Evolutionary conservation across 1,140 invertebrate genomes (phyloP).

Genomic region (Achroia grisella): DNA sequence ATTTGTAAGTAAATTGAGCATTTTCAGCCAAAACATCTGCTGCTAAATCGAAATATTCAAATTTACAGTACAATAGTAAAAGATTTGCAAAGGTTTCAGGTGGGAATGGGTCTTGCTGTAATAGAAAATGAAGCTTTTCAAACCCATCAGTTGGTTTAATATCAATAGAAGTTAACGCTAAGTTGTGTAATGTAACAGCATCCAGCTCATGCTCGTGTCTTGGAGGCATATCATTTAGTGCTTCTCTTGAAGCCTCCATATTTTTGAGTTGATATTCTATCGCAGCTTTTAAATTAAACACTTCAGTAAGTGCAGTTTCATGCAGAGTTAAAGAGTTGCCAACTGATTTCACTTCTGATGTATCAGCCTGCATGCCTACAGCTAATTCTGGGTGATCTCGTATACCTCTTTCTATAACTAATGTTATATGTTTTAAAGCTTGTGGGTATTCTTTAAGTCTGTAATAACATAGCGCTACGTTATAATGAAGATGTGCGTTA

Average conservation of each 20-base stretch:
- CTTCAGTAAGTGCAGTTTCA: constrained; percentile 97
- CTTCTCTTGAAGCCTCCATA: constrained; percentile 92
- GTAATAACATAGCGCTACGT: constrained; percentile 97
- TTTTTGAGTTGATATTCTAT: constrained; percentile 99
- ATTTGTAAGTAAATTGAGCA: constrained; percentile 97
- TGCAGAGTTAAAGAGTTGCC: constrained; percentile 97
- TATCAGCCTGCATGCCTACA: constrained; percentile 98
- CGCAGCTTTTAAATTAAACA: constrained; percentile 98
- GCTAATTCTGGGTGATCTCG: constrained; percentile 97
- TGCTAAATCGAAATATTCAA: constrained; percentile 97
- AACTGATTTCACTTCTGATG: constrained; percentile 96
- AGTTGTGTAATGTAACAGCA: constrained; percentile 98
- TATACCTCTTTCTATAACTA: constrained; percentile 97
- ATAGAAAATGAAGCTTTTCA: constrained; percentile 96
- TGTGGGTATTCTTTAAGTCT: constrained; percentile 94
- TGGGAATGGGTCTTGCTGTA: constrained; percentile 97
- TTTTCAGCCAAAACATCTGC: constrained; percentile 99
- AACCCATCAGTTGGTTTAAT: constrained; percentile 94
- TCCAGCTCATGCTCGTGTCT: constrained; percentile 97
- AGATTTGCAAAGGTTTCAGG: constrained; percentile 98
- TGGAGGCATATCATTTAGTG: constrained; percentile 98
- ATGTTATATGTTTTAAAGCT: constrained; percentile 92
- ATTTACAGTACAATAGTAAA: constrained; percentile 95
- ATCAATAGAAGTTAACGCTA: constrained; percentile 95
- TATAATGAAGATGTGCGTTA: constrained; percentile 95